Conservation (phyloP, 2,888 invertebrate genomes). For the Netelia virgata region DNA sequence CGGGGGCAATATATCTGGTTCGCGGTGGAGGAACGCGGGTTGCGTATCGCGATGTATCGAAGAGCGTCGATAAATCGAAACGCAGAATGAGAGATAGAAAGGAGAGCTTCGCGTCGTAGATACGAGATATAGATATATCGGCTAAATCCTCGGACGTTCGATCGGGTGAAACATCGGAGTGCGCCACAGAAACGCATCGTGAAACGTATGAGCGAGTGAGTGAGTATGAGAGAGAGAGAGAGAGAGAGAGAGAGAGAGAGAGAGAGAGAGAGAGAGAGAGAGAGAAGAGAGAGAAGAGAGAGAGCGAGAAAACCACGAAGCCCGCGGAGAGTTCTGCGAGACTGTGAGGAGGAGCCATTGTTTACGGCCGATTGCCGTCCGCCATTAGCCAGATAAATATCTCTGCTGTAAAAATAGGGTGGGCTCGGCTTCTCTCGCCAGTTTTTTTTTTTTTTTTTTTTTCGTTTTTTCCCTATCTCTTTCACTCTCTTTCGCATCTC, state of each 20-base stretch:
- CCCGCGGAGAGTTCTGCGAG: constrained; percentile 40
- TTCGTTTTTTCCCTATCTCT: constrained; percentile 9
- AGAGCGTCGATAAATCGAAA: constrained; percentile 58
- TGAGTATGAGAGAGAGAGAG: background rate
- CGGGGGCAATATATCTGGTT: background rate
- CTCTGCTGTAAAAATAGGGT: constrained; percentile 71
- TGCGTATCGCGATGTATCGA: constrained; percentile 48
- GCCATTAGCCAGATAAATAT: constrained; percentile 73
- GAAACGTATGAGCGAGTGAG: constrained; percentile 19
- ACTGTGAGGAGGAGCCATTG: constrained; percentile 67
- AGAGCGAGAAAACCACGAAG: constrained; percentile 27
- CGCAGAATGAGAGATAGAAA: constrained; percentile 59
- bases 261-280: constrained; percentile 1
- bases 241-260: constrained; percentile 20
- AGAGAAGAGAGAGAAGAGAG: constrained; percentile 1
- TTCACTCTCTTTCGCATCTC: constrained; percentile 22
- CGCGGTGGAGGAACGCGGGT: background rate
- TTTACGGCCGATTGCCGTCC: constrained; percentile 72
- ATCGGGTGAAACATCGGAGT: constrained; percentile 43
- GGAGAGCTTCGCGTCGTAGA: constrained; percentile 26
- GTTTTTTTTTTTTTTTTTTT: constrained; percentile 41
- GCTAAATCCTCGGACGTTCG: constrained; percentile 25
- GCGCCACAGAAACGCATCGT: constrained; percentile 31
- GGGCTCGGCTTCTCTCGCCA: constrained; percentile 63
- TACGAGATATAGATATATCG: constrained; percentile 29